These are phyloP conservation scores for Chauna torquata DNA, from an alignment of 2,113 vertebrate genomes.

Conservation along the genomic window DNA sequence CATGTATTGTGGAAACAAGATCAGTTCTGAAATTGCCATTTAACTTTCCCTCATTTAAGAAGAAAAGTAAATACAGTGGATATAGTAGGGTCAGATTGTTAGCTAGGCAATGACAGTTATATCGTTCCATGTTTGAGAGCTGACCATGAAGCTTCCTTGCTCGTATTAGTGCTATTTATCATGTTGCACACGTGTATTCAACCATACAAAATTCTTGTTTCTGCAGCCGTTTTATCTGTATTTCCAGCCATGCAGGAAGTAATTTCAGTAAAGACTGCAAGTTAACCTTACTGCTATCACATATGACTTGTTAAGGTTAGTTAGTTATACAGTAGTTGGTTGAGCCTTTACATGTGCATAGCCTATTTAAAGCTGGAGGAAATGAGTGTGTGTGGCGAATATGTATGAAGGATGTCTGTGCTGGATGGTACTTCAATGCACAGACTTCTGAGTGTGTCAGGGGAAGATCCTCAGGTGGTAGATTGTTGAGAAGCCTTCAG, in stretches of 20 bases:
- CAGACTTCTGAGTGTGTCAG: too few relatives aligned
- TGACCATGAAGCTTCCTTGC: background rate
- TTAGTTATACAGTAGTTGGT: background rate
- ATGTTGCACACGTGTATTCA: background rate
- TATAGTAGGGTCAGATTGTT: rapidly evolving
- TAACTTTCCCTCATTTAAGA: background rate
- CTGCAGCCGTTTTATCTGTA: background rate
- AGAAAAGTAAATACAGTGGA: background rate
- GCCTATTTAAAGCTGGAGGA: background rate
- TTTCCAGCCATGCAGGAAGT: background rate
- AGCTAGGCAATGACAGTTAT: background rate
- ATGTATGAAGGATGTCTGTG: rapidly evolving
- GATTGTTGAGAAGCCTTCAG: background rate
- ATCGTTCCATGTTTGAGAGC: background rate
- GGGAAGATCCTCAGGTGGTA: background rate
- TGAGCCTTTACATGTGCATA: background rate
- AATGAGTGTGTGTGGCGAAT: background rate
- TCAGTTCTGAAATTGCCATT: background rate
- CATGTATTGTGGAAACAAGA: too few relatives aligned
- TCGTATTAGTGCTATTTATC: background rate
- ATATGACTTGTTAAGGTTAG: too few relatives aligned
- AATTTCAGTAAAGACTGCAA: background rate
- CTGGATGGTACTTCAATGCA: rapidly evolving
- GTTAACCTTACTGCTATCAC: background rate
- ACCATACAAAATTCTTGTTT: background rate